Percentiles rank a stretch among this genome's conserved stretches.
phyloP scores from a whole-genome alignment of 2,113 vertebrate genomes.

The Coregonus clupeaformis region DNA sequence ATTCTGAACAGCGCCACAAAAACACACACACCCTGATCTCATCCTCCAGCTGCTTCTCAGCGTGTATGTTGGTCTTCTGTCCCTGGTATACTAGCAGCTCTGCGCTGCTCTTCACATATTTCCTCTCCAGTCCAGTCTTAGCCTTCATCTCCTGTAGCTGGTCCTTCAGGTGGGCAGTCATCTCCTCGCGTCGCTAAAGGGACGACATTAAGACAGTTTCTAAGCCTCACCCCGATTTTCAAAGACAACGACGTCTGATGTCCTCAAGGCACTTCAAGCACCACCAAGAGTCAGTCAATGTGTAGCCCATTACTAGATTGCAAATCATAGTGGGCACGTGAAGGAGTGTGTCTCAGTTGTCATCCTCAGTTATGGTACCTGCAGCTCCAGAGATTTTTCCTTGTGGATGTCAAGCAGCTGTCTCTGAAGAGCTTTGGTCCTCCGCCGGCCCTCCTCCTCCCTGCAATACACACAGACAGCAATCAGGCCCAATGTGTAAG shows the following conservation, averaged over 20 bases:
- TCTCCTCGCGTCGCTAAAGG: constrained; percentile 65
- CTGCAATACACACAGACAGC: constrained; percentile 50
- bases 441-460: constrained; percentile 73
- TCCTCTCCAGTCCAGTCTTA: constrained; percentile 66
- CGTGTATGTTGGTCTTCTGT: constrained; percentile 67
- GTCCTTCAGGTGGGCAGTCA: constrained; percentile 72
- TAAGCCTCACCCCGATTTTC: no score
- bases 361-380: constrained; percentile 64
- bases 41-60: constrained; percentile 67
- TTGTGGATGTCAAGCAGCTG: constrained; percentile 74
- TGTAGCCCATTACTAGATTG: no score
- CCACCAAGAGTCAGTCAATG: not conserved
- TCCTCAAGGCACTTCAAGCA: not conserved
- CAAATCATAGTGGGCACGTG: not conserved
- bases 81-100: constrained; percentile 75
- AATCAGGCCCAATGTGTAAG: no score
- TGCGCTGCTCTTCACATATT: constrained; percentile 69
- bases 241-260: no score
- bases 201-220: not conserved
- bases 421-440: constrained; percentile 75
- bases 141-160: constrained; percentile 76
- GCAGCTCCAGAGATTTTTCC: constrained; percentile 71
- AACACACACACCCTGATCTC: constrained; percentile 67
- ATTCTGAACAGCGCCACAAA: no score
- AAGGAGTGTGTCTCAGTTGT: not conserved